Conservation (phyloP, 1,140 invertebrate genomes). For the Mercenaria mercenaria region DNA sequence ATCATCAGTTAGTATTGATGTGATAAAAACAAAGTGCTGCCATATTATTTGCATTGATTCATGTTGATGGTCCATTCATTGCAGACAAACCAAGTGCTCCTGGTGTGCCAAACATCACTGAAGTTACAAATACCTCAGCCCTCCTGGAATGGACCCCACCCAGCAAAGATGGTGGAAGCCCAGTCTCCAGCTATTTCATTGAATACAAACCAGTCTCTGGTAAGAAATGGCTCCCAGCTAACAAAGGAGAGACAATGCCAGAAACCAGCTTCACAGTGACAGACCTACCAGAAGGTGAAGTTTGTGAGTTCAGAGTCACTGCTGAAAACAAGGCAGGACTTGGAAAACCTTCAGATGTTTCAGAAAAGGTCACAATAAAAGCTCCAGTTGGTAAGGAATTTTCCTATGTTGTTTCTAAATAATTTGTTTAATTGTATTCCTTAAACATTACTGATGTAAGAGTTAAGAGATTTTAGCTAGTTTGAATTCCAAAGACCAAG, state of each 20-base stretch:
- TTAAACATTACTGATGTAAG: too few species aligned
- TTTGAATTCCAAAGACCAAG: too few species aligned
- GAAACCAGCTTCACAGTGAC: conserved; percentile 80
- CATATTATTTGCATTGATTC: too few species aligned
- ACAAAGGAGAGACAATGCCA: conserved; percentile 90
- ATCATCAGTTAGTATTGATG: too few species aligned
- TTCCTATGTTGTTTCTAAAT: too few species aligned
- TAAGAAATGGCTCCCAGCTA: conserved; percentile 81
- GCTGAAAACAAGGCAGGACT: conserved; percentile 98
- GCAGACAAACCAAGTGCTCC: conserved; percentile 86
- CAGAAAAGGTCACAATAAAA: conserved; percentile 86
- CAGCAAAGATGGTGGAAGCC: conserved; percentile 95
- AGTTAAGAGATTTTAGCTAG: too few species aligned
- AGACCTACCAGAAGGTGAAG: conserved; percentile 95
- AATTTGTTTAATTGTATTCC: too few species aligned
- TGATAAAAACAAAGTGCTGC: too few species aligned
- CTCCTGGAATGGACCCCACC: conserved; percentile 97
- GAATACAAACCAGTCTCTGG: conserved; percentile 96
- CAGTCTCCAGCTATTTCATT: conserved; percentile 97
- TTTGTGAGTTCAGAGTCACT: conserved; percentile 97
- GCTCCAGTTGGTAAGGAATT: conserved; percentile 81
- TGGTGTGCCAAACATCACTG: conserved; percentile 91
- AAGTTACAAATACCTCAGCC: conserved; percentile 96
- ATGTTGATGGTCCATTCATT: too few species aligned
- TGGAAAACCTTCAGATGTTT: conserved; percentile 93